Percentiles rank a stretch among this genome's conserved stretches.
Conservation (phyloP, 2,888 invertebrate species). For the Platycnemis pennipes region DNA sequence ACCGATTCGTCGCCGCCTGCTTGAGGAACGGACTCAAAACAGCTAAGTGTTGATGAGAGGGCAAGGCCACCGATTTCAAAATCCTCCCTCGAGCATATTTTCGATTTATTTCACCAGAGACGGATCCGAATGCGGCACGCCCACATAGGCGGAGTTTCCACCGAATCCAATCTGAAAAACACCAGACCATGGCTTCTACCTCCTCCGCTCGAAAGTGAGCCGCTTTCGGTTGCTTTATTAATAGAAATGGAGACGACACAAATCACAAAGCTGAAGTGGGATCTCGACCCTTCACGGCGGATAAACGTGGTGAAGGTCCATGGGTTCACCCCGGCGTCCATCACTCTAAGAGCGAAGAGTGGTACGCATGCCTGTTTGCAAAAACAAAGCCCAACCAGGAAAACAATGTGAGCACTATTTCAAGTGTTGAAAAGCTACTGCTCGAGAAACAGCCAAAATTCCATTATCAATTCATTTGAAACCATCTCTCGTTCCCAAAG, state of each 20-base stretch:
- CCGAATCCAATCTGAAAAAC: background rate
- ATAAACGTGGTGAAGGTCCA: background rate
- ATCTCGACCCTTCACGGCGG: background rate
- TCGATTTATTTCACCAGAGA: background rate
- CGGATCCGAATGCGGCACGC: background rate
- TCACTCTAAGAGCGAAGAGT: background rate
- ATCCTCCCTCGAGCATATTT: background rate
- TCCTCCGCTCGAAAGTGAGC: background rate
- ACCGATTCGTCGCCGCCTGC: background rate
- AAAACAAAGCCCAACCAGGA: too few relatives aligned
- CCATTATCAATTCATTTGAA: too few relatives aligned
- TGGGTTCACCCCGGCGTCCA: background rate
- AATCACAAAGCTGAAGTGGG: background rate
- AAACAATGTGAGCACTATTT: too few relatives aligned
- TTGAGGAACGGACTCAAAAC: background rate
- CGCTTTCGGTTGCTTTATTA: background rate
- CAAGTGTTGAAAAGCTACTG: too few relatives aligned
- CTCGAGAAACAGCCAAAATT: too few relatives aligned
- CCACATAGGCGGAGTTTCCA: too few relatives aligned
- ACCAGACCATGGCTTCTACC: background rate
- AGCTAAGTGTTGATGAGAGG: background rate
- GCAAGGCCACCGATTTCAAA: background rate
- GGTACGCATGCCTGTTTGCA: too few relatives aligned
- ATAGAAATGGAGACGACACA: background rate
- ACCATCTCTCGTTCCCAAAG: too few relatives aligned